Evolutionary conservation across 2,888 invertebrate species (phyloP).

Genomic region (Phaonia tiefii): DNA sequence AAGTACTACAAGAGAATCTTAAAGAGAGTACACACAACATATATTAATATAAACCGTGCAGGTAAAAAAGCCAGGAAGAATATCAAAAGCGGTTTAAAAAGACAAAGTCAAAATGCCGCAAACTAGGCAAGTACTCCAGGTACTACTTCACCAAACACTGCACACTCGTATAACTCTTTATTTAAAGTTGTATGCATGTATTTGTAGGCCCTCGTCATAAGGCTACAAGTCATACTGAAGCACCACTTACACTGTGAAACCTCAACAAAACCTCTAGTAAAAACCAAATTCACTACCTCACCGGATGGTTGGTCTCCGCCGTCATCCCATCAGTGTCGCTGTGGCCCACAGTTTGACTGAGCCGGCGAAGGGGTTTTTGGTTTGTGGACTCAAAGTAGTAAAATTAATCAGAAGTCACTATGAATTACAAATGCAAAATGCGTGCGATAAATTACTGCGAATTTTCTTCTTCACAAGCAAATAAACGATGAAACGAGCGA

Average conservation of each 20-base stretch:
- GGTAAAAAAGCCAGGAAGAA: conserved; percentile 27
- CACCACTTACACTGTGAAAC: not conserved
- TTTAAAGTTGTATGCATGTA: too few species aligned
- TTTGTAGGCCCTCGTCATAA: too few species aligned
- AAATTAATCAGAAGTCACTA: conserved; percentile 77
- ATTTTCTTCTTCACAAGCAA: conserved; percentile 61
- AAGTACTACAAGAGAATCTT: not conserved
- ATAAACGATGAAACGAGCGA: too few species aligned
- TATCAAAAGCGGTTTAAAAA: not conserved
- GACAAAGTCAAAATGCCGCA: conserved; percentile 14
- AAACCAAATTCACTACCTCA: conserved; percentile 12
- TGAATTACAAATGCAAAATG: conserved; percentile 78
- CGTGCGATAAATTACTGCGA: conserved; percentile 79
- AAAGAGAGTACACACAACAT: conserved; percentile 19
- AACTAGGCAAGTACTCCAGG: conserved; percentile 3
- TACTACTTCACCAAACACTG: not conserved
- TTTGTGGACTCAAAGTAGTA: conserved; percentile 51
- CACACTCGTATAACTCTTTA: too few species aligned
- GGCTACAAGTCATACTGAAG: not conserved
- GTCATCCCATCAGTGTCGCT: not conserved
- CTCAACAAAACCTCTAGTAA: too few species aligned
- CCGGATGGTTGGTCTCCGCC: not conserved
- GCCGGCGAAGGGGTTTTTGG: conserved; percentile 13
- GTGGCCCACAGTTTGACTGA: conserved; percentile 1
- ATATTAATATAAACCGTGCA: conserved; percentile 57